Conservation (phyloP, 2,888 invertebrate genomes). For the Oscheius sp. region DNA sequence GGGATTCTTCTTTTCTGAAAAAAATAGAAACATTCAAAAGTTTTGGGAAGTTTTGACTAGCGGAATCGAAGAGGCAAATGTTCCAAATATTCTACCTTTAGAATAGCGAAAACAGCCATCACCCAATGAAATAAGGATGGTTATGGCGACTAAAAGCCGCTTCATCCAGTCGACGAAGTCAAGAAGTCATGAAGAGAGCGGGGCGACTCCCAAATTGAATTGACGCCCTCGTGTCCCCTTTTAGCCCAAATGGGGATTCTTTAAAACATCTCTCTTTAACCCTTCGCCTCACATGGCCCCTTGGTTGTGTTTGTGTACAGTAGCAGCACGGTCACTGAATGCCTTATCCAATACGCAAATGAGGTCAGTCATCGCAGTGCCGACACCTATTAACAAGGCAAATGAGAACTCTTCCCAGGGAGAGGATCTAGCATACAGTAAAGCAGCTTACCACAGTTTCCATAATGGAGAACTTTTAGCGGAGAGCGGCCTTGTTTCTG, state of each 20-base stretch:
- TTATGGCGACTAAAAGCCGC: background rate
- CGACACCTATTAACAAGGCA: slow-evolving; percentile 34
- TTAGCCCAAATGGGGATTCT: slow-evolving; percentile 2
- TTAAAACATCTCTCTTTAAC: background rate
- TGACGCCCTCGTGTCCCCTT: slow-evolving; percentile 21
- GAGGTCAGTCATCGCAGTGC: slow-evolving; percentile 28
- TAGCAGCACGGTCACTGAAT: slow-evolving; percentile 35
- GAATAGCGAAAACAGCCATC: slow-evolving; percentile 19
- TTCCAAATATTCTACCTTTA: slow-evolving; percentile 1
- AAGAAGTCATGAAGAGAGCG: slow-evolving; percentile 26
- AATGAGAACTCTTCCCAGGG: background rate
- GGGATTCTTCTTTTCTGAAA: slow-evolving; percentile 62
- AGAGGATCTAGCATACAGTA: background rate
- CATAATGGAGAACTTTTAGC: slow-evolving; percentile 45
- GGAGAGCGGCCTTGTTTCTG: slow-evolving; percentile 41
- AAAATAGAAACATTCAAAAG: background rate
- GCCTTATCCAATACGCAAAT: slow-evolving; percentile 35
- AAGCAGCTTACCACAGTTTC: slow-evolving; percentile 53
- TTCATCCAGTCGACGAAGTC: background rate
- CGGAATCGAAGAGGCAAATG: background rate
- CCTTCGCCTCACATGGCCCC: slow-evolving; percentile 9
- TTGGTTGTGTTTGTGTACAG: slow-evolving; percentile 30
- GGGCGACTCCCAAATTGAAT: slow-evolving; percentile 32
- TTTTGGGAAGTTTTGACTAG: background rate
- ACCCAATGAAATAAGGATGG: background rate